Percentiles rank a stretch among this genome's conserved stretches.
Evolutionary conservation across 2,888 invertebrate species (phyloP).

Genomic region (Cylindroiulus punctatus): DNA sequence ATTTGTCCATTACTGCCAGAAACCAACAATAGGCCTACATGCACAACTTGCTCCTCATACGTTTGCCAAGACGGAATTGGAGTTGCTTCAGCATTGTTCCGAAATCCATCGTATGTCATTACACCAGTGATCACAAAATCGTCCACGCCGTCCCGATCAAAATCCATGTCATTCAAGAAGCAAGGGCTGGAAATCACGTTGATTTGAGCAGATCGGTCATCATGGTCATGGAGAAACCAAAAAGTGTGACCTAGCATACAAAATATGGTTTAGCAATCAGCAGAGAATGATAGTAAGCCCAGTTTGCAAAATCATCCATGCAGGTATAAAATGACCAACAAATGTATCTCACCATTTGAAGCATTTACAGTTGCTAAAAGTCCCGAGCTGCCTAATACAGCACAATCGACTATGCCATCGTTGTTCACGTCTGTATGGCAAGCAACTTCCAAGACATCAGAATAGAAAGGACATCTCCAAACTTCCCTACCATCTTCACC

Average conservation of each 20-base stretch:
- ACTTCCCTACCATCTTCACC: slow-evolving; percentile 47
- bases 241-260: slow-evolving; percentile 47
- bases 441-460: slow-evolving; percentile 31
- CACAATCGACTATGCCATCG: slow-evolving; percentile 43
- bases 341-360: slow-evolving; percentile 48
- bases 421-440: slow-evolving; percentile 50
- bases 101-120: background rate
- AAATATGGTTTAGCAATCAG: background rate
- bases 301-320: no score
- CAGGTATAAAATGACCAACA: background rate
- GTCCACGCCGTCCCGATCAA: slow-evolving; percentile 47
- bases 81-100: background rate
- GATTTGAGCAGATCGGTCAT: slow-evolving; percentile 12
- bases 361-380: slow-evolving; percentile 50
- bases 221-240: slow-evolving; percentile 52
- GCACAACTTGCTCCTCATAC: background rate
- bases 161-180: slow-evolving; percentile 26
- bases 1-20: slow-evolving; percentile 52
- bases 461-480: slow-evolving; percentile 49
- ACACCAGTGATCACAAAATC: slow-evolving; percentile 24
- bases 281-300: background rate
- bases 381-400: slow-evolving; percentile 23
- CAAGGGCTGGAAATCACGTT: slow-evolving; percentile 39
- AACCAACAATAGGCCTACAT: slow-evolving; percentile 44
- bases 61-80: slow-evolving; percentile 1